Evolutionary conservation across 2,113 vertebrate genomes (phyloP), one percentile per base, ranked within the genome.

Genomic region (Sphyrna mokarran): DNA sequence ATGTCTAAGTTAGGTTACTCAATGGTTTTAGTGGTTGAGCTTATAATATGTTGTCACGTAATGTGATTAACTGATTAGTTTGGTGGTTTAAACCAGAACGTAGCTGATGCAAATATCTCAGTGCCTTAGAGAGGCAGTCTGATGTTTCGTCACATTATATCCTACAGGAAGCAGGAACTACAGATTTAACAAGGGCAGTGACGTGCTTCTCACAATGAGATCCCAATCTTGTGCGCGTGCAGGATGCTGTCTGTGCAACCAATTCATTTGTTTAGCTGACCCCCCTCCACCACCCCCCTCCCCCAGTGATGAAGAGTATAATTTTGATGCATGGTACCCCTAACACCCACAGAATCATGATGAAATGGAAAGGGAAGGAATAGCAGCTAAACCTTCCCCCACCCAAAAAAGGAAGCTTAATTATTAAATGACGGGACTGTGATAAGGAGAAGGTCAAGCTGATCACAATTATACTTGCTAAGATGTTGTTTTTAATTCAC

Each of bases 391-490:
- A 33, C 29, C 26, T 61, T 61, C 11, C 87, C 54, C 54, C 61
- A 63, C 48, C 48, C 48, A 54, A 54, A 54, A 54, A n/a, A 48
- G 61, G 61, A 61, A 90, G 26, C 54, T 90, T 90, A 63, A 63
- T 63, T 90, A 90, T 61, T 90, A 90, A 90, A 61, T 90, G 87
- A 90, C 54, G 29, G 58, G 87, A 48, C 48, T 90, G 26, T 61
- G 87, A 90, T 33, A 54, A 61, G 29, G 87, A 90, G 26, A 90
- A 90, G 87, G 87, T 90, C 87, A 90, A 26, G 54, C 87, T 90
- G 54, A 90, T 90, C 87, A 90, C 87, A 90, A 90, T 90, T 90
- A 90, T 16, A 29, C 54, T 61, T 90, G 87, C 54, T 90, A 90
- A 90, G 54, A 90, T 90, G 87, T 90, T 29, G 54, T 33, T 90